phyloP scores from a whole-genome alignment of 2,888 invertebrate species.

The Microctonus aethiopoides region DNA sequence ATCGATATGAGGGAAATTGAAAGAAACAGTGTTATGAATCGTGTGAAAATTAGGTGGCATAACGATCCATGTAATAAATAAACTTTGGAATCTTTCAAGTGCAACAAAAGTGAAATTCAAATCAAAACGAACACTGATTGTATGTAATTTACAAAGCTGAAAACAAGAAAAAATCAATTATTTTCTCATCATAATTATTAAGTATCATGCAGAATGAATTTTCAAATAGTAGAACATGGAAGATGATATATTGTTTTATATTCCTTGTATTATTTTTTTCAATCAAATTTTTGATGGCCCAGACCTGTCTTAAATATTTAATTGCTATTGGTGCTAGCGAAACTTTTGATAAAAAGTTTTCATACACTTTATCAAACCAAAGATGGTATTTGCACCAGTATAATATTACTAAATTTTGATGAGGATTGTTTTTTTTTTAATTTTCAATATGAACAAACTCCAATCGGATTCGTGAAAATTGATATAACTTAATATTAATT shows the following conservation, averaged over 20 bases:
- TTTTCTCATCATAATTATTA: constrained; percentile 66
- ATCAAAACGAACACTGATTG: constrained; percentile 46
- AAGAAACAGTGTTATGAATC: not conserved
- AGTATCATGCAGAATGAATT: constrained; percentile 53
- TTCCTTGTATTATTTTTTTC: not conserved
- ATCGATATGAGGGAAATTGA: too few species aligned
- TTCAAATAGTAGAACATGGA: constrained; percentile 52
- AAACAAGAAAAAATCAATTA: constrained; percentile 58
- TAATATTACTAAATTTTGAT: not conserved
- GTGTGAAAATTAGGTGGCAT: not conserved
- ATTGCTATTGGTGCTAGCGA: not conserved
- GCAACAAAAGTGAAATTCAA: constrained; percentile 47
- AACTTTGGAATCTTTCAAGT: not conserved
- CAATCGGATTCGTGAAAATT: not conserved
- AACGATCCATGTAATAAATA: not conserved
- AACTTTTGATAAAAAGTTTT: not conserved
- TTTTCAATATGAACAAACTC: not conserved
- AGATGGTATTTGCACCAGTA: not conserved
- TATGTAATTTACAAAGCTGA: constrained; percentile 55
- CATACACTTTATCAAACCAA: not conserved
- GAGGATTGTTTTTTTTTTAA: not conserved
- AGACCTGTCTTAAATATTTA: not conserved
- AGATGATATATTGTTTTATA: constrained; percentile 47
- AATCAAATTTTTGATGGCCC: not conserved
- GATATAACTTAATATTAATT: not conserved